phyloP scores from a whole-genome alignment of 2,113 vertebrate species.

The Corvus cornix region DNA sequence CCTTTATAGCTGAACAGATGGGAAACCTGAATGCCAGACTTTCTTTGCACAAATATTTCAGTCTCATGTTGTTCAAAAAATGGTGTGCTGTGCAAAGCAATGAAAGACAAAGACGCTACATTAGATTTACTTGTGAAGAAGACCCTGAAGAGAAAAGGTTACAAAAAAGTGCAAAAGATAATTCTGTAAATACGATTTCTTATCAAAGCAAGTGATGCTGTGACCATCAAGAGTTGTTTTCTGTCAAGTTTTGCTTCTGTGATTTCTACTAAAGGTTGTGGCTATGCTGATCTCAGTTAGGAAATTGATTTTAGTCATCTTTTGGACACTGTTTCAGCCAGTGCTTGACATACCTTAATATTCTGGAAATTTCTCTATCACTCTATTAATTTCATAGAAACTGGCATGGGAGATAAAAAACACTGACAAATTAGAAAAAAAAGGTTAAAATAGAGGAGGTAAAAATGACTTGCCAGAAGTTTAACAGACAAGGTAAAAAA shows the following conservation, averaged over 20 bases:
- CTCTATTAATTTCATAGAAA: not conserved
- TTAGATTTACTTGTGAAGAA: not conserved
- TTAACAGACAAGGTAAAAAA: not conserved
- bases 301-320: not conserved
- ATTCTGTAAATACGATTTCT: not conserved
- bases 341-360: not conserved
- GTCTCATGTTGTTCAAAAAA: not conserved
- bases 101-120: not conserved
- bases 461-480: not conserved
- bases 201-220: not conserved
- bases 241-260: not conserved
- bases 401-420: not conserved
- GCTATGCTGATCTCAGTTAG: not conserved
- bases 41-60: not conserved
- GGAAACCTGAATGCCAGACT: not conserved
- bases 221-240: not conserved
- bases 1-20: not conserved
- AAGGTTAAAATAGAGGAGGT: not conserved
- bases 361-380: not conserved
- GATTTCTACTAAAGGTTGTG: not conserved
- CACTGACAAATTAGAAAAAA: not conserved
- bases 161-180: not conserved
- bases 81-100: not conserved
- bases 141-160: not conserved
- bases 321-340: not conserved